Evolutionary conservation across 1,140 invertebrate species (phyloP).

Genomic region (Ooceraea biroi): DNA sequence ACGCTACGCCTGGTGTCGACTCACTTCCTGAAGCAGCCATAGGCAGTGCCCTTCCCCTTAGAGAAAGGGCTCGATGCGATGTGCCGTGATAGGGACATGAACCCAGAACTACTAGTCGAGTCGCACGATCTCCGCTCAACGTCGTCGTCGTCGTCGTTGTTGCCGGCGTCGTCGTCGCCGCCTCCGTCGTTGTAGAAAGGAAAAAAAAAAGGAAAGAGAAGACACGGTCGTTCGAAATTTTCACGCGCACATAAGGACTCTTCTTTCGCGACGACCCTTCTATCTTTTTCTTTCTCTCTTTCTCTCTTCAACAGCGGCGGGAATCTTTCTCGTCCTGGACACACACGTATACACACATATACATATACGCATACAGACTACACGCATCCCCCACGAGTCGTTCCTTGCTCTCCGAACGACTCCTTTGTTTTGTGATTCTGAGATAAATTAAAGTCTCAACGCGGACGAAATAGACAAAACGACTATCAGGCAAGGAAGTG

Average conservation of each 20-base stretch:
- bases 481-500: slow-evolving; percentile 30
- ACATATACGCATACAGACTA: slow-evolving; percentile 1
- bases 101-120: slow-evolving; percentile 85
- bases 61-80: slow-evolving; percentile 85
- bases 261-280: slow-evolving; percentile 50
- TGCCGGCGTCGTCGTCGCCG: slow-evolving; percentile 24
- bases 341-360: neutral
- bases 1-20: slow-evolving; percentile 94
- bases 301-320: neutral
- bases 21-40: slow-evolving; percentile 95
- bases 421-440: slow-evolving; percentile 1
- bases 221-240: slow-evolving; percentile 36
- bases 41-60: slow-evolving; percentile 86
- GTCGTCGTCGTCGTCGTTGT: slow-evolving; percentile 33
- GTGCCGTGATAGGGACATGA: slow-evolving; percentile 93
- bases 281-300: slow-evolving; percentile 6
- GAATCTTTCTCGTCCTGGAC: slow-evolving; percentile 2
- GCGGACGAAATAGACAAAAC: neutral
- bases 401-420: slow-evolving; percentile 59
- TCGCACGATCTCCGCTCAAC: slow-evolving; percentile 66
- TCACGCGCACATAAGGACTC: slow-evolving; percentile 60
- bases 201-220: slow-evolving; percentile 8
- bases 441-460: slow-evolving; percentile 37
- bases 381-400: slow-evolving; percentile 46
- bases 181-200: slow-evolving; percentile 13